phyloP scores from a whole-genome alignment of 2,113 vertebrate species.

The Nothoprocta pentlandii region DNA sequence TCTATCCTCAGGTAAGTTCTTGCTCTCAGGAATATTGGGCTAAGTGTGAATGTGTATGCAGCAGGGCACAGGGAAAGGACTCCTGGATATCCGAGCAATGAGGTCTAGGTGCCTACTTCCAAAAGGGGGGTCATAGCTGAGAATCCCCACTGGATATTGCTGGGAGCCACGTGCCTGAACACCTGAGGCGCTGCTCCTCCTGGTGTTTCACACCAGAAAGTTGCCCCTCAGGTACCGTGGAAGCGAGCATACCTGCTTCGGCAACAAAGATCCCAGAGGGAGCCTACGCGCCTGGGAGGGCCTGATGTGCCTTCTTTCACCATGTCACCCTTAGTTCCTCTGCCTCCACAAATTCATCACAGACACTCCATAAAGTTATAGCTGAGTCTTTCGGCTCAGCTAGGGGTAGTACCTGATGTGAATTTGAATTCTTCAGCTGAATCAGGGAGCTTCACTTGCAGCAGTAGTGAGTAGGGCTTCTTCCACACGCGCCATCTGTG shows the following conservation, averaged over 20 bases:
- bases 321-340: neutral
- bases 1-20: neutral
- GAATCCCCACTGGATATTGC: neutral
- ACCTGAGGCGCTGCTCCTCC: neutral
- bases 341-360: neutral
- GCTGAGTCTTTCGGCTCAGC: neutral
- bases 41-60: neutral
- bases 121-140: neutral
- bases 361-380: neutral
- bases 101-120: neutral
- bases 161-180: neutral
- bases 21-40: neutral
- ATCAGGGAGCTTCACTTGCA: neutral
- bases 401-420: neutral
- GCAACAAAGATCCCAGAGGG: neutral
- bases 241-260: neutral
- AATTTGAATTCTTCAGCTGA: neutral
- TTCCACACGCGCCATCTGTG: neutral
- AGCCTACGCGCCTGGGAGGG: neutral
- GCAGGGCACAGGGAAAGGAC: neutral
- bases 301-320: neutral
- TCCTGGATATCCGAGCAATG: neutral
- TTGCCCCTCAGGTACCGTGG: fast-evolving
- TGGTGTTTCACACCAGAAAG: neutral
- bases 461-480: neutral